phyloP scores from a whole-genome alignment of 2,113 vertebrate genomes.

The Nipponia nippon region DNA sequence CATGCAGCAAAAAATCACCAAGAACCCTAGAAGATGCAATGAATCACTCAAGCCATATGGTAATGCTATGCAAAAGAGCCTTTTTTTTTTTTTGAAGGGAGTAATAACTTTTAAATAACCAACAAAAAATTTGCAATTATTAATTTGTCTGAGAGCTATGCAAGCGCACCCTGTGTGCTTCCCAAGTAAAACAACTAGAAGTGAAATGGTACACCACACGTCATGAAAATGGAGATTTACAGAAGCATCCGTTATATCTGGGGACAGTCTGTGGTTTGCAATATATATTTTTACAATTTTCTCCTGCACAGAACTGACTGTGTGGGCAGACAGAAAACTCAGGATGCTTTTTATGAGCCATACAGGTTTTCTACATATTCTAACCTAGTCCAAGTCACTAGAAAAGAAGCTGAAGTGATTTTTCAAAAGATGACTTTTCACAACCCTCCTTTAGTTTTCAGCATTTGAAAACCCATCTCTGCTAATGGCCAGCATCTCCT shows the following conservation, averaged over 20 bases:
- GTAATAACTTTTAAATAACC: not conserved
- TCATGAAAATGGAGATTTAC: not conserved
- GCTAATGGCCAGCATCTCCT: not conserved
- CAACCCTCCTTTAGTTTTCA: not conserved
- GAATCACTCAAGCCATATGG: not conserved
- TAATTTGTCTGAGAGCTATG: not conserved
- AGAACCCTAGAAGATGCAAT: not conserved
- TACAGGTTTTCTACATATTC: not conserved
- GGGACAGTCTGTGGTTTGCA: not conserved
- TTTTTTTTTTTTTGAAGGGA: not conserved
- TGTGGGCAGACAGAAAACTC: not conserved
- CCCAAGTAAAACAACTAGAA: not conserved
- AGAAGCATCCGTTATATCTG: rapidly evolving
- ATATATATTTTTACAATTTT: not conserved
- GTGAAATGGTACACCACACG: not conserved
- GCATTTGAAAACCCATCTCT: not conserved
- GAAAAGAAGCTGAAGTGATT: not conserved
- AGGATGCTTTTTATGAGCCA: not conserved
- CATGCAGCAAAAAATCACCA: not conserved
- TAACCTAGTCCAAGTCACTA: not conserved
- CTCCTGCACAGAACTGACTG: not conserved
- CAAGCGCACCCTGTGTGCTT: not conserved
- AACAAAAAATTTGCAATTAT: not conserved
- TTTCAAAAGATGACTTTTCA: not conserved
- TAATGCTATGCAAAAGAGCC: not conserved